Evolutionary conservation across 23 tunicate genomes (phyloP).

Genomic region (Styela clava): DNA sequence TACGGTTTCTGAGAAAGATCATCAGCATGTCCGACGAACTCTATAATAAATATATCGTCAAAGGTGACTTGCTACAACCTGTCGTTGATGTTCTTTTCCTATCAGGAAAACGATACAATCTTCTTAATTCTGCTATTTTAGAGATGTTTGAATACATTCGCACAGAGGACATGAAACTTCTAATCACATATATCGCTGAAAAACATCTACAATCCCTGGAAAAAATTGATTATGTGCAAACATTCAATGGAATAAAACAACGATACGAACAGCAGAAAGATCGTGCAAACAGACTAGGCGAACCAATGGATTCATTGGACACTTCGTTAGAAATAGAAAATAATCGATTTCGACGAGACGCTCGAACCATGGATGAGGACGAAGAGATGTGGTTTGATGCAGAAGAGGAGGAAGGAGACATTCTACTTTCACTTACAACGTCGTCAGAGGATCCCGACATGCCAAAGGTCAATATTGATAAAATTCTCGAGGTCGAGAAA

Average conservation of each 20-base stretch:
- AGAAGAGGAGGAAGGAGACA: conserved; percentile 56
- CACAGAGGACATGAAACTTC: conserved; percentile 57
- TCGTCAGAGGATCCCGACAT: conserved; percentile 54
- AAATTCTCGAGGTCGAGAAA: conserved; percentile 55
- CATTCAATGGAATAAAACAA: conserved; percentile 62
- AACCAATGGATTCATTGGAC: conserved; percentile 5
- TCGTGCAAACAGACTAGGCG: conserved; percentile 24
- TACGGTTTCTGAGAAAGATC: conserved; percentile 79
- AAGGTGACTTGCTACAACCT: conserved; percentile 79
- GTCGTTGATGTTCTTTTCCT: conserved; percentile 78
- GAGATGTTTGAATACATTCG: conserved; percentile 87
- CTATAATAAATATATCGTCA: conserved; percentile 84
- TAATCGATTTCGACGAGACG: conserved; percentile 78
- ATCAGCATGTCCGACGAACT: conserved; percentile 75
- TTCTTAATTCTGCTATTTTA: conserved; percentile 80
- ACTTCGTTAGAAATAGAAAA: neutral
- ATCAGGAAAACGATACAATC: conserved; percentile 77
- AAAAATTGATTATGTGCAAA: conserved; percentile 64
- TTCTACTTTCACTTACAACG: neutral
- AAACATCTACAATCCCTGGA: conserved; percentile 52
- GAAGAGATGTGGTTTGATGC: conserved; percentile 95
- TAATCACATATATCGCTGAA: conserved; percentile 59
- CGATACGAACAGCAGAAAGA: conserved; percentile 79
- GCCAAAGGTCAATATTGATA: conserved; percentile 84
- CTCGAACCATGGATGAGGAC: conserved; percentile 69